Percentiles rank a stretch among this genome's conserved stretches.
Evolutionary conservation across 2,888 invertebrate species (phyloP).

Genomic region (Phyllotreta striolata): DNA sequence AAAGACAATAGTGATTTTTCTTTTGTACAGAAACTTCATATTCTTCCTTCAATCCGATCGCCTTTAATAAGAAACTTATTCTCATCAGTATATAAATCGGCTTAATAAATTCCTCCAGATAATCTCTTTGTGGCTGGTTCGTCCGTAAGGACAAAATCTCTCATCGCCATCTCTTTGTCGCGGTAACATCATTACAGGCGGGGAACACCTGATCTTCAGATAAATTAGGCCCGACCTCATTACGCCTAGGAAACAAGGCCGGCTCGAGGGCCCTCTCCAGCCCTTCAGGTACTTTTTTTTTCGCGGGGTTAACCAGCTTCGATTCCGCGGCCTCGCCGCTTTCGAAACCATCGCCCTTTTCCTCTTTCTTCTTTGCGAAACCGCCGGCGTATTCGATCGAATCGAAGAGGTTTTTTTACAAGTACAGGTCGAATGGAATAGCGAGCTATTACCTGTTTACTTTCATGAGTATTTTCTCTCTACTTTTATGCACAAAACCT

Average conservation of each 20-base stretch:
- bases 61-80: neutral
- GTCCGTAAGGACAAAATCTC: conserved; percentile 20
- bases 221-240: conserved; percentile 23
- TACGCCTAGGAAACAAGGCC: conserved; percentile 20
- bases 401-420: too few species aligned
- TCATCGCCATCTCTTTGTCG: conserved; percentile 22
- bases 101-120: conserved; percentile 15
- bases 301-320: conserved; percentile 3
- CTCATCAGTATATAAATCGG: neutral
- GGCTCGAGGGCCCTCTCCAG: conserved; percentile 11
- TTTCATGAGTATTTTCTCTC: too few species aligned
- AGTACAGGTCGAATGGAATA: too few species aligned
- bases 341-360: too few species aligned
- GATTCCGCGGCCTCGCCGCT: conserved; percentile 3
- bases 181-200: conserved; percentile 20
- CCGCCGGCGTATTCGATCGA: too few species aligned
- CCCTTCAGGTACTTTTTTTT: conserved; percentile 9
- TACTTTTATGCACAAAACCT: too few species aligned
- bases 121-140: conserved; percentile 11
- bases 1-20: too few species aligned
- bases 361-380: too few species aligned
- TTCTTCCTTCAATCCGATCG: neutral
- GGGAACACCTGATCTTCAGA: conserved; percentile 25
- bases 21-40: neutral
- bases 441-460: too few species aligned